Base-by-base conservation (phyloP, 2,888 invertebrate genomes). In the Eupithecia abbreviata region DNA sequence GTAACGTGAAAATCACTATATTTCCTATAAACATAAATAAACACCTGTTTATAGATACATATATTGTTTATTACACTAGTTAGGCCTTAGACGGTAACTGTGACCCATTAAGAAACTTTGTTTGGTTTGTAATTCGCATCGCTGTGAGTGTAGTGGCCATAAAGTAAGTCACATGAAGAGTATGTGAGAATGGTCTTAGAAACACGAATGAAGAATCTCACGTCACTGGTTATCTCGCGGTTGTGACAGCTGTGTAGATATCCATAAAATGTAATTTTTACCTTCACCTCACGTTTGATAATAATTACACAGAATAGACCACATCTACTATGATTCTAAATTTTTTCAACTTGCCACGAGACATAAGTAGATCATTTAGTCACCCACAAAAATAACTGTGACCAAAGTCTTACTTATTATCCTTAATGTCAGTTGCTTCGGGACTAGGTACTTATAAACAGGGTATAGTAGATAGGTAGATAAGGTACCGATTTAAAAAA, bases 181-280 rank as follows among this genome's bases (percentile, higher is more conserved):
- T 1, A 30, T 30, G 62, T 62, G 30, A 18, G 10, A 10, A 30
- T 62, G 62, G 62, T 62, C 30, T 18, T 62, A 58, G 30, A 30
- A 30, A 30, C 10, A 30, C 10, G 18, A 30, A 12, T 62, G 18
- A 10, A 30, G 62, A 30, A 58, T 12, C 62, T 62, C 62, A 62
- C 62, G 62, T 62, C 55, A 58, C 62, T 30, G 30, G 9, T 66
- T 66, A 66, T 66, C 66, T 66, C 15, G 9, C 55, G n/a, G n/a
- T 58, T 15, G 51, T 41, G 30, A 13, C 69, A 49, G 69, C 49
- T 66, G 66, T 62, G 4, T 62, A 58, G 58, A 18, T 70, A 70
- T 49, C 51, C 30, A 51, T 51, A 66, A 66, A 66, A 66, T 66
- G 41, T 1, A 5, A 42, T 66, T 66, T 66, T 30, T 30, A 30